Evolutionary conservation across 2,113 vertebrate genomes (phyloP).

Genomic region (Piaya cayana): DNA sequence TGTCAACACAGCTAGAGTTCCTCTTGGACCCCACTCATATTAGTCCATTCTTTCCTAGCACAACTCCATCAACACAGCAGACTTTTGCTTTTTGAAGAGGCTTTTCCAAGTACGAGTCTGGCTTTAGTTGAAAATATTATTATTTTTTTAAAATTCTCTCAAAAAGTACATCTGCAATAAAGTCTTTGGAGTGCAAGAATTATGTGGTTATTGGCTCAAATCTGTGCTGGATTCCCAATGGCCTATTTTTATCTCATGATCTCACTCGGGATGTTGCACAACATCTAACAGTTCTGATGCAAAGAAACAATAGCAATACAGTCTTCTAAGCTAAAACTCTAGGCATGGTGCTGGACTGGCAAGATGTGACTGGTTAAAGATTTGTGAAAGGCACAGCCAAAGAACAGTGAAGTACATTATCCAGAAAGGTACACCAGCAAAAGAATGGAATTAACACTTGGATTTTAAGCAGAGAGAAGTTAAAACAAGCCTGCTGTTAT

Average conservation of each 20-base stretch:
- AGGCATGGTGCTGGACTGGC: not conserved
- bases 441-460: not conserved
- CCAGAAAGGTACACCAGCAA: not conserved
- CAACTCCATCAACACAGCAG: not conserved
- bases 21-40: not conserved
- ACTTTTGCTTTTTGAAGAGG: not conserved
- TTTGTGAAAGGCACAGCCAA: not conserved
- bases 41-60: not conserved
- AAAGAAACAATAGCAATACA: constrained; percentile 10
- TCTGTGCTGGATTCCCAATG: not conserved
- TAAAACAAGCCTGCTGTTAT: not conserved
- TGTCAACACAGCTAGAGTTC: not conserved
- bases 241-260: constrained; percentile 10
- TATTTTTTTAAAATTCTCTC: not conserved
- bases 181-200: not conserved
- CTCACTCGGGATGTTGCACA: constrained; percentile 32
- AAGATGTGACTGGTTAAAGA: not conserved
- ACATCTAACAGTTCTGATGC: not conserved
- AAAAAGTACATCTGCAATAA: not conserved
- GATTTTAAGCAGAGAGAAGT: not conserved
- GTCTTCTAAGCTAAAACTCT: not conserved
- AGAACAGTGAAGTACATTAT: not conserved
- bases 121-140: not conserved
- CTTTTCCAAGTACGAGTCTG: not conserved
- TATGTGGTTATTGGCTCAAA: not conserved